phyloP scores from a whole-genome alignment of 53 echinoderm and acorn worm genomes.

The Arbacia lixula region DNA sequence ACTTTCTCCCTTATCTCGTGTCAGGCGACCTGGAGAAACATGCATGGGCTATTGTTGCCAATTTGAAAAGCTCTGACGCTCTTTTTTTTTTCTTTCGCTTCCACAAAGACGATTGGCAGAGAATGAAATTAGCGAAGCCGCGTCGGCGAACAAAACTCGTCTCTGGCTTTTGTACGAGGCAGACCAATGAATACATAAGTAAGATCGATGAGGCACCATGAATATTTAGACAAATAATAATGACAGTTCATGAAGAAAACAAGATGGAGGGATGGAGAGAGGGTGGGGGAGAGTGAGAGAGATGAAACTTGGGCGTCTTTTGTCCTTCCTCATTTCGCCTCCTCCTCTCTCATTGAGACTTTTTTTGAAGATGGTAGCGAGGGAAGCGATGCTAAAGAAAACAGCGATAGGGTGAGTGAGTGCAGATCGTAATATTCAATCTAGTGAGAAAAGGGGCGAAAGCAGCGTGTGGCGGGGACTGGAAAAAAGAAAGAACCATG shows the following conservation, averaged over 20 bases:
- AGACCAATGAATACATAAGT: conserved; percentile 43
- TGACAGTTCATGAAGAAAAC: too few relatives aligned
- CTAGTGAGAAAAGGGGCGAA: conserved; percentile 18
- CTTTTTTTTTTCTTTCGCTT: too few relatives aligned
- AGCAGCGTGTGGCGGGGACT: conserved; percentile 11
- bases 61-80: conserved; percentile 49
- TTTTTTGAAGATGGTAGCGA: conserved; percentile 6
- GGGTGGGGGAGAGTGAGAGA: too few relatives aligned
- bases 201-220: conserved; percentile 36
- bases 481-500: not conserved
- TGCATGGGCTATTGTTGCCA: conserved; percentile 31
- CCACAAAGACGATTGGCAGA: conserved; percentile 12
- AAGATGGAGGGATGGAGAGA: too few relatives aligned
- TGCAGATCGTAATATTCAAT: conserved; percentile 14
- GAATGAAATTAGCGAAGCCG: conserved; percentile 49
- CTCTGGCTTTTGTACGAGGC: conserved; percentile 13
- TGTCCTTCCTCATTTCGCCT: not conserved
- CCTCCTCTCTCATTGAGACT: not conserved
- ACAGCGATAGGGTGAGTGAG: conserved; percentile 26
- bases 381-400: conserved; percentile 38
- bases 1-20: conserved; percentile 26
- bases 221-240: conserved; percentile 54
- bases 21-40: conserved; percentile 20
- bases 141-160: conserved; percentile 13
- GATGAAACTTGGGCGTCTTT: too few relatives aligned